Base-by-base conservation (phyloP, 1,140 invertebrate genomes). In the Phocides pigmalion region DNA sequence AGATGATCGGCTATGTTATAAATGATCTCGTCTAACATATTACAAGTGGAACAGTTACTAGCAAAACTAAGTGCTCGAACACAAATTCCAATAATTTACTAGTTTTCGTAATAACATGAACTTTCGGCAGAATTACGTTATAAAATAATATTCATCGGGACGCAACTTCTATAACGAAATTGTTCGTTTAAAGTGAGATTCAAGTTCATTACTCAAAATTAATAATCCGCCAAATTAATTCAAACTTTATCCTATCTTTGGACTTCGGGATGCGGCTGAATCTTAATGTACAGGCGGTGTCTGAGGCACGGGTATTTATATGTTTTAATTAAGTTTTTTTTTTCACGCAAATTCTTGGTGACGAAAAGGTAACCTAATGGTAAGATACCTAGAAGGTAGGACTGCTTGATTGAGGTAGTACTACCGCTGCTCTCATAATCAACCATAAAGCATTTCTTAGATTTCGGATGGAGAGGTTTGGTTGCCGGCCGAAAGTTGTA, bases 141-240 rank as follows among this genome's bases (percentile, higher is more conserved):
- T 54, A 54, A 54, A 54, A 54, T 54, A 41, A 54, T 54, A 54
- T 41, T 71, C 66, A 76, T 70, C 51, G 64, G 67, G 58, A 63
- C 44, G 44, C 61, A 75, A 73, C 56, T 72, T 70, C 53, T 59
- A 62, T 62, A 71, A 66, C 68, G 50, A 74, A 78, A 76, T 74
- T 68, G 64, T 67, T 72, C 67, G 72, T 74, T 82, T 66, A 67
- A 72, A 69, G 61, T 62, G 70, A 80, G 70, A 85, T 77, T 80
- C 68, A 74, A 79, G 80, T 83, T 81, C 83, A 87, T 89, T 87
- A 85, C 79, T 86, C 76, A 82, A 87, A 87, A 85, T 89, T 89
- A 90, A 89, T 90, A 90, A 87, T 87, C 86, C 83, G 74, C 79
- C 81, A 88, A 90, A 89, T 90, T 86, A 82, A 90, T 82, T 76